A percentile compares a stretch with the other conserved stretches of the same genome.
Evolutionary conservation across 2,888 invertebrate species (phyloP).

Genomic region (Zeuzera pyrina): DNA sequence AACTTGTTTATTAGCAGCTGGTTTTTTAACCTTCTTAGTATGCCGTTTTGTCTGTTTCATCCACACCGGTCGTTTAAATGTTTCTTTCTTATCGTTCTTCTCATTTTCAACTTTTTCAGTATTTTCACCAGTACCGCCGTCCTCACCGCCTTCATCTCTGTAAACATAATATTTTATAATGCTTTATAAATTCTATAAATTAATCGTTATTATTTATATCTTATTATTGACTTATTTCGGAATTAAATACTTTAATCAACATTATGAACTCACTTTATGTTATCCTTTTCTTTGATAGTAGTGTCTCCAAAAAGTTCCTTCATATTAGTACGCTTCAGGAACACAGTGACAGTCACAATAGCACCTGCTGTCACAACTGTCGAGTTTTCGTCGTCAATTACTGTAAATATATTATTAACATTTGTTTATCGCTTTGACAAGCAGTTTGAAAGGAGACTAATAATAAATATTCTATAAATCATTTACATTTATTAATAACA

Average conservation of each 20-base stretch:
- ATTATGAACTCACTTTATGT: slow-evolving; percentile 68
- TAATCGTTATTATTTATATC: too few relatives aligned
- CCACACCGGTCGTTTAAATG: slow-evolving; percentile 85
- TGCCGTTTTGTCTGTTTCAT: slow-evolving; percentile 77
- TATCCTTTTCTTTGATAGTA: slow-evolving; percentile 76
- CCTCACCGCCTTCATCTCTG: slow-evolving; percentile 71
- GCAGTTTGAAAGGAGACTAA: background rate
- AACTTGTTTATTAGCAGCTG: slow-evolving; percentile 15
- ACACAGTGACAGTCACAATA: slow-evolving; percentile 97
- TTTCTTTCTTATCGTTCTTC: slow-evolving; percentile 62
- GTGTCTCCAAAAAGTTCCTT: slow-evolving; percentile 87
- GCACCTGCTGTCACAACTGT: slow-evolving; percentile 97
- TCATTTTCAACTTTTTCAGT: slow-evolving; percentile 49
- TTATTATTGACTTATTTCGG: too few relatives aligned
- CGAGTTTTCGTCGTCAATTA: slow-evolving; percentile 98
- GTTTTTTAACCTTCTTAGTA: slow-evolving; percentile 64
- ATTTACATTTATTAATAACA: too few relatives aligned
- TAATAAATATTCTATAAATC: too few relatives aligned
- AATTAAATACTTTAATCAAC: background rate
- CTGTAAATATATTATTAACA: slow-evolving; percentile 54
- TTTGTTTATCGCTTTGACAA: slow-evolving; percentile 1
- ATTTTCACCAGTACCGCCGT: slow-evolving; percentile 39
- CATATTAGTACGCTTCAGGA: slow-evolving; percentile 87
- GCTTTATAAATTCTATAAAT: too few relatives aligned
- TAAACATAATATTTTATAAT: slow-evolving; percentile 18